Conservation (phyloP, 2,797 vertebrate genomes). For the Tarsius wallacei region DNA sequence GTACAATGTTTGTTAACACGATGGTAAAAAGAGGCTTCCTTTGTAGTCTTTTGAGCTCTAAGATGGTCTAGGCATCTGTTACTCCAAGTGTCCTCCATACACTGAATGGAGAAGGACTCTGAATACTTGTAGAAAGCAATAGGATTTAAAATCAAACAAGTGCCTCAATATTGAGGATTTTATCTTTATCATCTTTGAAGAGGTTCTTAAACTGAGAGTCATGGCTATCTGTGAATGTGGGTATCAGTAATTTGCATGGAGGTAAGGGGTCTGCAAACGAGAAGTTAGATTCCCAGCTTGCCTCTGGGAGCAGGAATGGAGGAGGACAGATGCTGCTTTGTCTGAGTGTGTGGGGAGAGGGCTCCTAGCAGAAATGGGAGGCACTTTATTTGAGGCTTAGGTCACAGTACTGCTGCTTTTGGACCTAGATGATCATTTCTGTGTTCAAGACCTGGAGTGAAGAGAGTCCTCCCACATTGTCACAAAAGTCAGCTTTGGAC, state of each 20-base stretch:
- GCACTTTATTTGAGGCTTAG: not conserved
- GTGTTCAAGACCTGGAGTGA: not conserved
- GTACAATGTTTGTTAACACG: not conserved
- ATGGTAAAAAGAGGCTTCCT: not conserved
- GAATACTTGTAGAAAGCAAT: not conserved
- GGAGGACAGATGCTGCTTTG: not conserved
- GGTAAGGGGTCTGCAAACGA: not conserved
- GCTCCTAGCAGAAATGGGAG: not conserved
- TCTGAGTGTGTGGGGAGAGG: not conserved
- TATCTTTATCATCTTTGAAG: not conserved
- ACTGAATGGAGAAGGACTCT: not conserved
- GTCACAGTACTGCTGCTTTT: not conserved
- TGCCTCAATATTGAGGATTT: not conserved
- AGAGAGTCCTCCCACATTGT: not conserved
- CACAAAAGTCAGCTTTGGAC: not conserved
- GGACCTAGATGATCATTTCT: not conserved
- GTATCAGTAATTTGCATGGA: not conserved
- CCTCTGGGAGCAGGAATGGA: not conserved
- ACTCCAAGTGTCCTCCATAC: not conserved
- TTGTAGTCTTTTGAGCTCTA: not conserved
- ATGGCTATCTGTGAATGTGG: not conserved
- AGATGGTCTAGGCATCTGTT: not conserved
- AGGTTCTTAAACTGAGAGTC: not conserved
- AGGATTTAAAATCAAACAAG: not conserved
- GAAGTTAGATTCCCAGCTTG: not conserved